phyloP scores from a whole-genome alignment of 2,888 invertebrate species.

The Drosophila mettleri region DNA sequence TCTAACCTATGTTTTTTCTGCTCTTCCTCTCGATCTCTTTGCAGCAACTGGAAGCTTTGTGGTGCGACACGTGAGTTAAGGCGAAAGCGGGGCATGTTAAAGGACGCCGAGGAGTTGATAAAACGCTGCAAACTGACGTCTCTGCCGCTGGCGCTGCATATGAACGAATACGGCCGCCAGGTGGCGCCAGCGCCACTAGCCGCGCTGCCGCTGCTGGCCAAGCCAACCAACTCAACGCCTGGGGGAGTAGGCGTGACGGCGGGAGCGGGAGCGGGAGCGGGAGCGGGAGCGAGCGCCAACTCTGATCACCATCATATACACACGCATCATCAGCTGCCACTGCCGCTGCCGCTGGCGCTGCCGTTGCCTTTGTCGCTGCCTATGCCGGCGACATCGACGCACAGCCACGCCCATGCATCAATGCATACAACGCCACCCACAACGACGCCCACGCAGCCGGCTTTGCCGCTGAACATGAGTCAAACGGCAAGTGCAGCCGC shows the following conservation, averaged over 20 bases:
- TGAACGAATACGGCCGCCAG: conserved; percentile 73
- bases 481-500: conserved; percentile 46
- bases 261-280: neutral
- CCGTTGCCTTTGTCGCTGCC: conserved; percentile 18
- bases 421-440: conserved; percentile 73
- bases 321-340: conserved; percentile 20
- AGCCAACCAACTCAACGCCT: conserved; percentile 36
- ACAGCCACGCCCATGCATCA: conserved; percentile 40
- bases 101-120: conserved; percentile 82
- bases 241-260: conserved; percentile 7
- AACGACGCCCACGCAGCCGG: conserved; percentile 76
- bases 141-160: conserved; percentile 63
- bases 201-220: conserved; percentile 65
- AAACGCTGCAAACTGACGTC: conserved; percentile 78
- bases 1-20: conserved; percentile 28
- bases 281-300: conserved; percentile 23
- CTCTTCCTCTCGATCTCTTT: conserved; percentile 6
- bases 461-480: conserved; percentile 73
- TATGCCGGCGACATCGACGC: conserved; percentile 23
- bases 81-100: conserved; percentile 80
- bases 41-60: conserved; percentile 42
- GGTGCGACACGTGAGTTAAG: conserved; percentile 44
- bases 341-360: conserved; percentile 12
- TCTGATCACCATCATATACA: conserved; percentile 26
- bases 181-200: conserved; percentile 57